Evolutionary conservation across 1,140 invertebrate species (phyloP), one percentile per base, ranked within the genome.

Genomic region (Paraescarpia echinospica): DNA sequence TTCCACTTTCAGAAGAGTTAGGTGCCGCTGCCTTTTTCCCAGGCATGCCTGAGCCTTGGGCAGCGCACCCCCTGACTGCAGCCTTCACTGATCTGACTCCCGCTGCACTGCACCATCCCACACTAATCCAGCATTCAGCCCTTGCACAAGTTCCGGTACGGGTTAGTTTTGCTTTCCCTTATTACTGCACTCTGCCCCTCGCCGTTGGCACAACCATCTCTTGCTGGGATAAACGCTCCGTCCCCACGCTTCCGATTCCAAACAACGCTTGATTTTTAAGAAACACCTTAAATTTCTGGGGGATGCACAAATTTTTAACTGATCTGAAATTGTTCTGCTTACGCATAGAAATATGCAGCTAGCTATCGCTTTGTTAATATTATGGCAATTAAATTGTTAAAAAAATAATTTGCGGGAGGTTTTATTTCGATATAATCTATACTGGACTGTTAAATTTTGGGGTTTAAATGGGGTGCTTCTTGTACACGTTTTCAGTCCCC

Each of bases 11-110:
- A 77, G 59, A 77, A 77, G 98, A 99, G 97, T 96, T 99, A 97
- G 98, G 98, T 95, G 97, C 98, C 94, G 94, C 94, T 35, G 98
- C 98, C 93, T 99, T 99, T 97, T 99, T 99, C 97, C 98, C 98
- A 93, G 98, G 98, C 94, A 97, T 97, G 96, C 98, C 98, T 92
- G 98, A 99, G 96, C 97, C 99, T 95, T 99, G 98, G 98, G 94
- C 96, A 51, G 98, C 98, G 96, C 98, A 99, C 96, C 98, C 98
- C 34, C 94, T 94, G 41, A 93, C 94, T 22, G 89, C 93, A 31
- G 97, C 98, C 93, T 98, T 98, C 96, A 96, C 96, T 35, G 98
- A 98, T 96, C 96, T 98, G 95, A 92, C 94, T 31, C 98, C 98
- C 93, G 94, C 98, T 89, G 97, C 97, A 91, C 97, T 98, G 94